Evolutionary conservation across 1,140 invertebrate species (phyloP), one percentile per base, ranked within the genome.

Genomic region (Drosophila burlai): DNA sequence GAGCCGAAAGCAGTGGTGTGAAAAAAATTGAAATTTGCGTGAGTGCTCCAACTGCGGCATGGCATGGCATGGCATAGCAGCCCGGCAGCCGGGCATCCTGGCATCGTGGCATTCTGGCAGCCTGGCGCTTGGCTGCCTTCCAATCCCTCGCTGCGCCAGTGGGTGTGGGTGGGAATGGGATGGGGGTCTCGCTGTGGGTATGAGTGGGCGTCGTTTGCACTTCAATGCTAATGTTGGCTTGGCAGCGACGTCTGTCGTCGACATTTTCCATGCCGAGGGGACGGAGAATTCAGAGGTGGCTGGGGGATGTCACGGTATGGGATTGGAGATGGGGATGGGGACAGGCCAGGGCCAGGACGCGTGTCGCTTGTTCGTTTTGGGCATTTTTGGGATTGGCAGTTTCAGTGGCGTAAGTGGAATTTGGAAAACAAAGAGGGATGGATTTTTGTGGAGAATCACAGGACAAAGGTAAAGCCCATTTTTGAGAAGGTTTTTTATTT

Each of bases 201-300:
- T 80, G 83, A 78, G 75, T 60, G 80, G 85, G 90, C 80, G 82
- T 85, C 90, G 90, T 90, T 91, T 90, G 90, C 90, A 91, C 90
- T 91, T 91, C 89, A 89, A 91, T 91, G 90, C 90, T 91, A 91
- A 91, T 91, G 86, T 91, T 86, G 90, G 82, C 82, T 91, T 91
- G 90, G 78, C 84, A 86, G 84, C 81, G 85, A 60, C 85, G 85
- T 90, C 85, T 90, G 85, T 90, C 79, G 85, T 90, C 85, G 86
- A 90, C 85, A 90, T 89, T 83, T 83, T 87, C 65, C 78, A 63
- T 71, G 81, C 77, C 18, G 36, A 58, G 52, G 59, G 66, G 36
- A 49, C 46, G 52, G 54, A 36, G 61, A 36, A 49, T 36, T n/a
- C 18, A 34, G n/a, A 36, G 67, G 43, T 47, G 65, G 61, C 3